Conservation (phyloP, 1,140 invertebrate species). For the Geopemphigus sp. region DNA sequence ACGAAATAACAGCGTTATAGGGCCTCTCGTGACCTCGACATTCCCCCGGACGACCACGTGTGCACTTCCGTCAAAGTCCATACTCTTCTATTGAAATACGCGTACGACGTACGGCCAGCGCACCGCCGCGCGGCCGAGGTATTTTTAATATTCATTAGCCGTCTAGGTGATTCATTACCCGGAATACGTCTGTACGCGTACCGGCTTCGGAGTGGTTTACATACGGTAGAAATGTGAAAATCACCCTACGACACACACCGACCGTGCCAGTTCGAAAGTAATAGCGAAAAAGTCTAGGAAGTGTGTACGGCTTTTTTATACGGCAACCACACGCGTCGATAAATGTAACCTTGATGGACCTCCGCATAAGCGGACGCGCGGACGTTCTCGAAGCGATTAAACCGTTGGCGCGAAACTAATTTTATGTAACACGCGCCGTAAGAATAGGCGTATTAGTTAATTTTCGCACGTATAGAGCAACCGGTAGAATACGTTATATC, state of each 20-base stretch:
- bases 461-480: conserved; percentile 1
- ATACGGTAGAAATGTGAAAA: too few species aligned
- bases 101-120: too few species aligned
- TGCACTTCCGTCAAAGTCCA: conserved; percentile 3
- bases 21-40: background rate
- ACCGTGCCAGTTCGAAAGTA: too few species aligned
- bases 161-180: too few species aligned
- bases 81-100: background rate
- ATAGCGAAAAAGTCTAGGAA: background rate
- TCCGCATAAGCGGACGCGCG: background rate
- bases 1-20: too few species aligned
- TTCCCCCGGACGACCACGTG: background rate
- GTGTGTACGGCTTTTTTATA: background rate
- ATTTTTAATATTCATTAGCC: too few species aligned
- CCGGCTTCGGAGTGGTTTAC: too few species aligned
- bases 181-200: too few species aligned
- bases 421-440: background rate
- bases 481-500: too few species aligned
- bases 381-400: background rate
- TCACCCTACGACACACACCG: too few species aligned
- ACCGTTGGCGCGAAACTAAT: background rate
- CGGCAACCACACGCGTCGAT: background rate
- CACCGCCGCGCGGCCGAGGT: too few species aligned
- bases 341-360: background rate
- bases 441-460: conserved; percentile 12